Percentiles rank a stretch among this genome's conserved stretches.
phyloP scores from a whole-genome alignment of 2,797 vertebrate species.

The Oreochromis grahami region DNA sequence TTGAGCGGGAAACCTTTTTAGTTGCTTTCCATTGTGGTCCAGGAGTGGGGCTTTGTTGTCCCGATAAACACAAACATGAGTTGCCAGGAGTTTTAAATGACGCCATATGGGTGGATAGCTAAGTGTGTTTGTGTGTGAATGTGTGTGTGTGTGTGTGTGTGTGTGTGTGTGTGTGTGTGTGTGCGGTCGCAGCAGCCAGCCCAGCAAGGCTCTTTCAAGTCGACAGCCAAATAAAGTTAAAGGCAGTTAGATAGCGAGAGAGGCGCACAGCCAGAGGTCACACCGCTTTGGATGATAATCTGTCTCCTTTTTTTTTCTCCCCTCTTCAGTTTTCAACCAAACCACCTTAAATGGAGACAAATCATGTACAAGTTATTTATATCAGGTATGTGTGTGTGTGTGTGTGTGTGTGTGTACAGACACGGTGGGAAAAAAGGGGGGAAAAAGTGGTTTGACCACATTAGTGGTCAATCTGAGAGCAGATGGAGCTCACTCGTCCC shows the following conservation, averaged over 20 bases:
- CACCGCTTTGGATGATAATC: slow-evolving; percentile 57
- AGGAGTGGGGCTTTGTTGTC: slow-evolving; percentile 59
- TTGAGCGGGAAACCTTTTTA: slow-evolving; percentile 27
- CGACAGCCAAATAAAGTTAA: slow-evolving; percentile 72
- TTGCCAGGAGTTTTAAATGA: slow-evolving; percentile 69
- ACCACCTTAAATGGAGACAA: slow-evolving; percentile 69
- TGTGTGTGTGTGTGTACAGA: not conserved
- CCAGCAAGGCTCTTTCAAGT: slow-evolving; percentile 56
- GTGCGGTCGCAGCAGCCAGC: slow-evolving; percentile 35
- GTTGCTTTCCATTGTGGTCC: slow-evolving; percentile 14
- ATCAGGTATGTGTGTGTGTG: not conserved
- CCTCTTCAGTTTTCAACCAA: slow-evolving; percentile 26
- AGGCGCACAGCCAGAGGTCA: slow-evolving; percentile 56
- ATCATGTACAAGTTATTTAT: slow-evolving; percentile 52
- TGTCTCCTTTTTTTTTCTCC: not conserved
- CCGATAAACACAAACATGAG: slow-evolving; percentile 61
- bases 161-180: not conserved
- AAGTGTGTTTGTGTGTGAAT: not conserved
- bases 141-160: not conserved
- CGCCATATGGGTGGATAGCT: slow-evolving; percentile 59
- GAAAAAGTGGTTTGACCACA: slow-evolving; percentile 1
- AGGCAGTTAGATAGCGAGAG: slow-evolving; percentile 56
- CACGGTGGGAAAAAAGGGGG: not conserved
- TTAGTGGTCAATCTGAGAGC: slow-evolving; percentile 21
- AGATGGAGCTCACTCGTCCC: not conserved